phyloP scores from a whole-genome alignment of 2,888 invertebrate species.

The Stegophylla sp. region DNA sequence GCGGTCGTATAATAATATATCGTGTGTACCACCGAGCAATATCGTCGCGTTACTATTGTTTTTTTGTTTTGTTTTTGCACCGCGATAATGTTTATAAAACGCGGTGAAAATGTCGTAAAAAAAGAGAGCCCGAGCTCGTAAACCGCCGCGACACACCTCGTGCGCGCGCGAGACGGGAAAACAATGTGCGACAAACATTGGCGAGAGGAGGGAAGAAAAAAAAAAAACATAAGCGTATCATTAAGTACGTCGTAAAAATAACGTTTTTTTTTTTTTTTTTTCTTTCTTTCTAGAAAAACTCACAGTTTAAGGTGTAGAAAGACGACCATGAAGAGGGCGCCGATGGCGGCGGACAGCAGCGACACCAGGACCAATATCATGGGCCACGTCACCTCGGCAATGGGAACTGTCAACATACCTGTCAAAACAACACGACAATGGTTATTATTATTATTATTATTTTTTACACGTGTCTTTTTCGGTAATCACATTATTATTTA shows the following conservation, averaged over 20 bases:
- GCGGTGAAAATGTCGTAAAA: constrained; percentile 35
- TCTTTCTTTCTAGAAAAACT: too few species aligned
- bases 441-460: background rate
- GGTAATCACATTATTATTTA: constrained; percentile 44
- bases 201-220: background rate
- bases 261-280: too few species aligned
- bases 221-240: background rate
- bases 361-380: constrained; percentile 76
- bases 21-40: background rate
- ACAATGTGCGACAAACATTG: constrained; percentile 14
- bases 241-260: too few species aligned
- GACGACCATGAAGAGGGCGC: constrained; percentile 76
- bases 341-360: constrained; percentile 74
- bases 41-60: constrained; percentile 36
- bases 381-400: constrained; percentile 72
- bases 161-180: background rate
- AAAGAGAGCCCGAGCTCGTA: constrained; percentile 23
- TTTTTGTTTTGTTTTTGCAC: constrained; percentile 12
- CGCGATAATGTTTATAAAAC: constrained; percentile 38
- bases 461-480: constrained; percentile 17
- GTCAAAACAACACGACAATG: constrained; percentile 55
- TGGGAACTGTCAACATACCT: constrained; percentile 56
- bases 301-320: constrained; percentile 74
- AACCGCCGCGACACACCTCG: background rate
- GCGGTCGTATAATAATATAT: constrained; percentile 10